Conservation (phyloP, 2,888 invertebrate genomes). For the Arctia plantaginis region DNA sequence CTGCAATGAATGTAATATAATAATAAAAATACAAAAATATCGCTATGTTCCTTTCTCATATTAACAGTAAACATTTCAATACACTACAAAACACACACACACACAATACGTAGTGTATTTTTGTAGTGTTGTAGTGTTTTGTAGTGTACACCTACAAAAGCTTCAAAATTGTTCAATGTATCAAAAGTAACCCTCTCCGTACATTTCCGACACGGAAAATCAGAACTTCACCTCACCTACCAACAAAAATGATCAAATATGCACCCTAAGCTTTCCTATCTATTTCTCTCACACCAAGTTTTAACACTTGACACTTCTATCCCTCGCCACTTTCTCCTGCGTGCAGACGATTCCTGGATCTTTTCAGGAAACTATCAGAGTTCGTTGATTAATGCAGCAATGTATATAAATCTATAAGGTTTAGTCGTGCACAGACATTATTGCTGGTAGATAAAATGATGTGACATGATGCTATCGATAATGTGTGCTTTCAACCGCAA, state of each 20-base stretch:
- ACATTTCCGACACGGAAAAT: conserved; percentile 43
- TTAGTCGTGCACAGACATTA: neutral
- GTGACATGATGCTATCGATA: conserved; percentile 77
- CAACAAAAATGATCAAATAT: conserved; percentile 78
- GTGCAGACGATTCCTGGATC: conserved; percentile 19
- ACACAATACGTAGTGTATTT: no score
- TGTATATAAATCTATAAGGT: conserved; percentile 35
- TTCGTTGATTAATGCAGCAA: conserved; percentile 28
- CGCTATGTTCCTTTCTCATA: neutral
- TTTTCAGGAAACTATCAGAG: neutral
- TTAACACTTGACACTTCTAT: neutral
- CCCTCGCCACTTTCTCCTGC: neutral
- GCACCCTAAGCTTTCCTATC: conserved; percentile 78
- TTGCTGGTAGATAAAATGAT: conserved; percentile 56
- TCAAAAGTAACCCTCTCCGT: conserved; percentile 32
- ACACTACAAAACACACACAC: neutral
- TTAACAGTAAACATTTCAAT: conserved; percentile 1
- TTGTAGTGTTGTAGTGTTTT: no score
- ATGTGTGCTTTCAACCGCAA: conserved; percentile 67
- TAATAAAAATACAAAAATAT: no score
- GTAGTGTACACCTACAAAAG: conserved; percentile 9
- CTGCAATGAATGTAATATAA: no score
- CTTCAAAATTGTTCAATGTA: conserved; percentile 26
- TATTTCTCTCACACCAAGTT: conserved; percentile 55
- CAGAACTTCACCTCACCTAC: conserved; percentile 32